Evolutionary conservation across 2,888 invertebrate genomes (phyloP).

Genomic region (Noctua fimbriata): DNA sequence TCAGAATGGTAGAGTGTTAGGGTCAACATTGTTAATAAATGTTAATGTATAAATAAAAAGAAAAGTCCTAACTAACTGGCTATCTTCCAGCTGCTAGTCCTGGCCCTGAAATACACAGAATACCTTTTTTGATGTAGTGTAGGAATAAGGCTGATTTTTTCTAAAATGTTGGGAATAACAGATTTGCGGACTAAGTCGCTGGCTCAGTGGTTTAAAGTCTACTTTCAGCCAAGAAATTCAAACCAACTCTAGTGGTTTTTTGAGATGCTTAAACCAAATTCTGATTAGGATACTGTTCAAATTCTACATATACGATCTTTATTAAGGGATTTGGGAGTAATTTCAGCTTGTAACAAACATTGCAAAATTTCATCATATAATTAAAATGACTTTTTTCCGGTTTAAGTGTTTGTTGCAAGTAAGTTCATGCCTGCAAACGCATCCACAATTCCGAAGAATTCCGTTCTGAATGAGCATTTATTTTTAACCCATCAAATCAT

Average conservation of each 20-base stretch:
- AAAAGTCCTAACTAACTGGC: not conserved
- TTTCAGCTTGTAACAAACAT: not conserved
- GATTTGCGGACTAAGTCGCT: not conserved
- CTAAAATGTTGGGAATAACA: not conserved
- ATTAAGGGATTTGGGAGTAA: not conserved
- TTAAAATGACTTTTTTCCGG: not conserved
- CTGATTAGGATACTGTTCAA: not conserved
- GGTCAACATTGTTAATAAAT: not conserved
- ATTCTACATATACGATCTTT: not conserved
- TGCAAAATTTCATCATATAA: not conserved
- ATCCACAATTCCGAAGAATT: not conserved
- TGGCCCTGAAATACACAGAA: not conserved
- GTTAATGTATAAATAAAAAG: too few relatives aligned
- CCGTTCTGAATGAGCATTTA: slow-evolving; percentile 1
- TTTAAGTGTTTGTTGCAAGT: not conserved
- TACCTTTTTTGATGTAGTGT: not conserved
- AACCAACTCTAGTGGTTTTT: not conserved
- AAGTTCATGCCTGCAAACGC: not conserved
- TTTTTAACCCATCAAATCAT: slow-evolving; percentile 17
- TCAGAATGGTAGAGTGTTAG: not conserved
- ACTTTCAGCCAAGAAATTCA: not conserved
- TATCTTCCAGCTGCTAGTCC: not conserved
- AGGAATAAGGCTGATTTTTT: not conserved
- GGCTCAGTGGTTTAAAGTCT: not conserved
- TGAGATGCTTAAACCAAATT: not conserved